A percentile compares a stretch with the other conserved stretches of the same genome.
phyloP scores from a whole-genome alignment of 2,113 vertebrate species.

The Xiphophorus hellerii region DNA sequence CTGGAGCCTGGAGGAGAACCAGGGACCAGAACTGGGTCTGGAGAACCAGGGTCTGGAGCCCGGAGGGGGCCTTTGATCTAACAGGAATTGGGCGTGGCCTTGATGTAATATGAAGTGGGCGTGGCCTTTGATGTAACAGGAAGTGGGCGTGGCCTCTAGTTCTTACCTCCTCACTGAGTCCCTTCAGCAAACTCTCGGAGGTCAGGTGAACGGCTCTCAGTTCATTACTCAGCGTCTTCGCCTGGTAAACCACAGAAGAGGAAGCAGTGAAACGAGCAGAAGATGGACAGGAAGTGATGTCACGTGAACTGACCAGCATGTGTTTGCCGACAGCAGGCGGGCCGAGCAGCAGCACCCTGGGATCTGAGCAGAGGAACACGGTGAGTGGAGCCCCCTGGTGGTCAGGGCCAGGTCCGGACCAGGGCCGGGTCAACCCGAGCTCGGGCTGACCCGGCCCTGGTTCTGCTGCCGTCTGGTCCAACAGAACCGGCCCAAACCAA shows the following conservation, averaged over 20 bases:
- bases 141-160: neutral
- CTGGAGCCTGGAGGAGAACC: no score
- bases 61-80: no score
- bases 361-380: slow-evolving; percentile 75
- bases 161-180: slow-evolving; percentile 25
- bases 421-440: no score
- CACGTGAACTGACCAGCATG: slow-evolving; percentile 84
- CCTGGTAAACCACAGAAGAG: slow-evolving; percentile 53
- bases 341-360: slow-evolving; percentile 86
- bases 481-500: no score
- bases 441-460: no score
- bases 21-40: no score
- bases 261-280: neutral
- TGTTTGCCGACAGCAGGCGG: slow-evolving; percentile 91
- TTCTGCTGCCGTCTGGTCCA: no score
- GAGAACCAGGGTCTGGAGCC: no score
- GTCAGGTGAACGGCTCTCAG: slow-evolving; percentile 70
- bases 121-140: neutral
- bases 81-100: no score
- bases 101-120: no score
- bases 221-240: slow-evolving; percentile 66
- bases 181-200: slow-evolving; percentile 42
- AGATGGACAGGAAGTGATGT: neutral
- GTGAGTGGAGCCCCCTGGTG: neutral
- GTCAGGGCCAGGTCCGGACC: no score